Evolutionary conservation across 2,888 invertebrate genomes (phyloP), one percentile per base, ranked within the genome.

Genomic region (Hirtodrosophila confusa): DNA sequence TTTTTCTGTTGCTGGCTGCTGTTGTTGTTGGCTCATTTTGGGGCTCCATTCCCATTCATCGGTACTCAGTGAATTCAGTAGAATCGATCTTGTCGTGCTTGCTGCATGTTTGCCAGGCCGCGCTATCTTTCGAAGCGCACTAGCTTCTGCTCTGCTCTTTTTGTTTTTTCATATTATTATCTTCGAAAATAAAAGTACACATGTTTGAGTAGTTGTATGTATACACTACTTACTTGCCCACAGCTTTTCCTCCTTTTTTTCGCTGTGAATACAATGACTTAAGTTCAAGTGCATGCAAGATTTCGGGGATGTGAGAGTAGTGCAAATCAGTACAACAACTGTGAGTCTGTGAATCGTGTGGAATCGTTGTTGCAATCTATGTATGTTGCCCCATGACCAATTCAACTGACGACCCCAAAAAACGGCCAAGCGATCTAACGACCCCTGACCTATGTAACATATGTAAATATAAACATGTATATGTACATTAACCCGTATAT

Each of bases 41-140:
- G 75, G 69, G 76, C 69, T 75, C 62, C 75, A 75, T 69, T 64
- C 64, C 69, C 56, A 73, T 78, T 54, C 67, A 69, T 62, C 68
- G 61, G 61, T 49, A 64, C 49, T 69, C 62, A 24, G 60, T 54
- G 76, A 74, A 69, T 84, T 90, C 88, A 90, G 90, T 90, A 90
- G 90, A 90, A 90, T 89, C 88, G 90, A 90, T 90, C 90, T 90
- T 89, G 90, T 90, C 90, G 90, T 82, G 83, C 84, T 78, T 86
- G 88, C 84, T 88, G 86, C 80, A 85, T 89, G 87, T 63, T 78
- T 51, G 29, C 35, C 62, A 61, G 29, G 57, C 69, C 71, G 79
- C 78, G 75, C 75, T 48, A 66, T 41, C 69, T 53, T 64, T 69
- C 49, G 40, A 45, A 56, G 58, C 48, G 43, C 57, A 56, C 36